Conservation (phyloP, 2,888 invertebrate species). For the Cheilosia vernalis region DNA sequence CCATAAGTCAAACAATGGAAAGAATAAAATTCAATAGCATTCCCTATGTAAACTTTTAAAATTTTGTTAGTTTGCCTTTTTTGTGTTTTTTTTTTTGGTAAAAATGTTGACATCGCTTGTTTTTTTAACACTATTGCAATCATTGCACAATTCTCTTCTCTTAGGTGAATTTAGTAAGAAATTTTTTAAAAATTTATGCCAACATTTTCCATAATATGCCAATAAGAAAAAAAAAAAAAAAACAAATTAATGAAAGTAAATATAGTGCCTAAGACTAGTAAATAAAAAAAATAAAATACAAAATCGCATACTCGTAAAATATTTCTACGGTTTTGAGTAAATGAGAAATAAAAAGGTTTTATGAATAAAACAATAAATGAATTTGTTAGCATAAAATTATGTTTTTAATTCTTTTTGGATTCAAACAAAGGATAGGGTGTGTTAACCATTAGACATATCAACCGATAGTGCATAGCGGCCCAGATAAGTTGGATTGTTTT, state of each 20-base stretch:
- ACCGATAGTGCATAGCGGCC: conserved; percentile 75
- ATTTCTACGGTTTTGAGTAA: conserved; percentile 31
- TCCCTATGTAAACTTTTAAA: conserved; percentile 48
- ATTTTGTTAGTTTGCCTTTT: conserved; percentile 32
- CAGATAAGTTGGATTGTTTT: conserved; percentile 49
- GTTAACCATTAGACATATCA: conserved; percentile 83
- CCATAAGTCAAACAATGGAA: conserved; percentile 16
- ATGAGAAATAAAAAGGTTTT: conserved; percentile 22
- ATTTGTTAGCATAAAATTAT: conserved; percentile 72
- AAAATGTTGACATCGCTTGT: conserved; percentile 84
- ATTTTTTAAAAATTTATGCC: conserved; percentile 80
- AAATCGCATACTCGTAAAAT: conserved; percentile 41
- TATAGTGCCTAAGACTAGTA: conserved; percentile 69
- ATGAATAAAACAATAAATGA: conserved; percentile 43
- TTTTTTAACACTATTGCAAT: conserved; percentile 50
- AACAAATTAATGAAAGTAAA: conserved; percentile 39
- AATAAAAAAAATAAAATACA: conserved; percentile 42
- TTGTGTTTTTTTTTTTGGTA: conserved; percentile 76
- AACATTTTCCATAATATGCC: conserved; percentile 81
- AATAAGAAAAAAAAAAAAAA: conserved; percentile 50
- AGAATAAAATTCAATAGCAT: conserved; percentile 56
- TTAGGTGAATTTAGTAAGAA: conserved; percentile 66
- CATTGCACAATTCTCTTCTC: conserved; percentile 55
- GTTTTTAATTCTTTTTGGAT: conserved; percentile 48
- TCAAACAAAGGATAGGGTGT: conserved; percentile 78